Conservation (phyloP, 2,888 invertebrate genomes). For the Hoplodrina ambigua region DNA sequence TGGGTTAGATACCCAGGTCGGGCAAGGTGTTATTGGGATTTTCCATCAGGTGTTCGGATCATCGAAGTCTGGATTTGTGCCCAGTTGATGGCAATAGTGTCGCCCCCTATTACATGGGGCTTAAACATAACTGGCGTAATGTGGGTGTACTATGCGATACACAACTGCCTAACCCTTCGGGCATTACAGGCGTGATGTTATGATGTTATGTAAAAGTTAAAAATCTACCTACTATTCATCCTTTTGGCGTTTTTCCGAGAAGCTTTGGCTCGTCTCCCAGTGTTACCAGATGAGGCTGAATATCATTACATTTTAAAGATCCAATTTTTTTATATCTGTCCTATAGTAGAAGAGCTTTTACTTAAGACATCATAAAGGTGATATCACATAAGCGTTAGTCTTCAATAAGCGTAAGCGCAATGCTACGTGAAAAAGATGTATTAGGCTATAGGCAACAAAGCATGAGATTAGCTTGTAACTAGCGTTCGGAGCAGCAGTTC, state of each 20-base stretch:
- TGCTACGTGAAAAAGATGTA: not conserved
- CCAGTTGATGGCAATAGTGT: too few species aligned
- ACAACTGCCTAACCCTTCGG: too few species aligned
- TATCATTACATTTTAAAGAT: conserved; percentile 37
- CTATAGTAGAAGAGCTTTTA: not conserved
- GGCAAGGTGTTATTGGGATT: too few species aligned
- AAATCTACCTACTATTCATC: conserved; percentile 50
- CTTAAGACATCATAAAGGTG: not conserved
- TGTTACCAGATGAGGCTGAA: conserved; percentile 52
- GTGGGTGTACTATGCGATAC: too few species aligned
- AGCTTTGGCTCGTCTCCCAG: conserved; percentile 33
- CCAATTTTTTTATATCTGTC: conserved; percentile 9
- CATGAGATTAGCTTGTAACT: not conserved
- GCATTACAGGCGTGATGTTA: too few species aligned
- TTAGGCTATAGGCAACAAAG: not conserved
- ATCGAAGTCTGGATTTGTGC: too few species aligned
- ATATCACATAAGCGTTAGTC: conserved; percentile 1
- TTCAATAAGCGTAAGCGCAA: conserved; percentile 17
- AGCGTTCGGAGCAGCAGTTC: conserved; percentile 1
- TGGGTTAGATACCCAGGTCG: too few species aligned
- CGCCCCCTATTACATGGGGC: too few species aligned
- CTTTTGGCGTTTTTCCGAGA: conserved; percentile 46
- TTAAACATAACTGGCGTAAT: too few species aligned
- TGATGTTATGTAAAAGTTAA: conserved; percentile 11
- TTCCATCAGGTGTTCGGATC: too few species aligned